phyloP scores from a whole-genome alignment of 2,797 vertebrate genomes.

The Champsocephalus esox region DNA sequence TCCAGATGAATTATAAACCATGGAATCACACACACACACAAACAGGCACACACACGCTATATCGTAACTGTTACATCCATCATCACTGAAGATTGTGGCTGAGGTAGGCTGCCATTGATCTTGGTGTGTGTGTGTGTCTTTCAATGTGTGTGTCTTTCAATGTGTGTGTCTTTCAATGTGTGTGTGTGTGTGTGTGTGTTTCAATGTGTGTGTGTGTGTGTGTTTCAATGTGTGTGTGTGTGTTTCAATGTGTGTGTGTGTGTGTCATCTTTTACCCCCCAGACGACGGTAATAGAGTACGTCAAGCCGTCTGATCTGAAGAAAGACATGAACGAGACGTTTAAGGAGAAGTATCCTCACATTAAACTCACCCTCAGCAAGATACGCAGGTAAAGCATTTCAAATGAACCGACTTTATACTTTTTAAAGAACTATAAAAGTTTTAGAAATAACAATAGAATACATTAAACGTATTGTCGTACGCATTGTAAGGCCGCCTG shows the following conservation, averaged over 20 bases:
- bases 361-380: conserved; percentile 96
- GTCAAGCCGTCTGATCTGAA: conserved; percentile 98
- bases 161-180: conserved; percentile 8
- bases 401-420: accelerated
- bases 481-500: not conserved
- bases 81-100: conserved; percentile 13
- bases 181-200: not conserved
- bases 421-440: accelerated
- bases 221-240: not conserved
- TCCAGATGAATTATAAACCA: conserved; percentile 9
- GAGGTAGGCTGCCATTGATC: conserved; percentile 5
- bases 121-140: not conserved
- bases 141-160: not conserved
- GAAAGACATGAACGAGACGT: conserved; percentile 99
- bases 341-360: conserved; percentile 96
- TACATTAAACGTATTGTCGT: not conserved
- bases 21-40: conserved; percentile 5
- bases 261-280: conserved; percentile 36
- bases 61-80: conserved; percentile 23
- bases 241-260: conserved; percentile 10
- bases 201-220: not conserved
- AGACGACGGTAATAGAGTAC: conserved; percentile 98
- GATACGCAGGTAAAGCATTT: conserved; percentile 91
- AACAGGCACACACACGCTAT: not conserved
- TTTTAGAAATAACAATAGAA: not conserved